phyloP scores from a whole-genome alignment of 2,888 invertebrate genomes.

The Megalurothrips usitatus region DNA sequence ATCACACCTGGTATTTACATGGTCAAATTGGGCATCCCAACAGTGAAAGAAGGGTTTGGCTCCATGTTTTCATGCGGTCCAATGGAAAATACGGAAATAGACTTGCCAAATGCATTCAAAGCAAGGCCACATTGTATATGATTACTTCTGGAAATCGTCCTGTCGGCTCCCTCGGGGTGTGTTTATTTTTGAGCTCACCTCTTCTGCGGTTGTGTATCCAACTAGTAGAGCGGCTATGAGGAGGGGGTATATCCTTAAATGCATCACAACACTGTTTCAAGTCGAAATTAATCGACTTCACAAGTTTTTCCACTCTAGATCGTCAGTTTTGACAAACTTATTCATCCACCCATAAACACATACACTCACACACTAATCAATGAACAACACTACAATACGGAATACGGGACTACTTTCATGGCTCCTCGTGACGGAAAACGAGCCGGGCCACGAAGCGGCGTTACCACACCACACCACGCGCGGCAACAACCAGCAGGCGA shows the following conservation, averaged over 20 bases:
- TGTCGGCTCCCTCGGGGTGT: neutral
- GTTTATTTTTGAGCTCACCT: conserved; percentile 21
- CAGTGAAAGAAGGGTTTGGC: no score
- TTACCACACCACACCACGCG: neutral
- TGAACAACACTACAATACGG: neutral
- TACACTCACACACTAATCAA: conserved; percentile 10
- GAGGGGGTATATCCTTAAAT: neutral
- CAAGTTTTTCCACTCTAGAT: neutral
- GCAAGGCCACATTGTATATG: neutral
- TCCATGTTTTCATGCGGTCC: no score
- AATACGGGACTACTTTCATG: conserved; percentile 4
- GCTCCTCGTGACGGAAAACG: conserved; percentile 7
- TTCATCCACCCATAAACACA: neutral
- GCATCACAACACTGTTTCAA: conserved; percentile 15
- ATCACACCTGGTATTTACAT: conserved; percentile 14
- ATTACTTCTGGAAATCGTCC: no score
- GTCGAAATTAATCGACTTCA: conserved; percentile 1
- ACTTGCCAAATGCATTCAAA: neutral
- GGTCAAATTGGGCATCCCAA: neutral
- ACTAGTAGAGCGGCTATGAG: conserved; percentile 4
- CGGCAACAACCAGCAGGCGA: neutral
- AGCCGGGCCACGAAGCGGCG: neutral
- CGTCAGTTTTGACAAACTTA: neutral
- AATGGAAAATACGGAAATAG: no score
- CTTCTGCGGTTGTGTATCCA: neutral